Base-by-base conservation (phyloP, 2,888 invertebrate genomes). In the Phyto melanocephala region DNA sequence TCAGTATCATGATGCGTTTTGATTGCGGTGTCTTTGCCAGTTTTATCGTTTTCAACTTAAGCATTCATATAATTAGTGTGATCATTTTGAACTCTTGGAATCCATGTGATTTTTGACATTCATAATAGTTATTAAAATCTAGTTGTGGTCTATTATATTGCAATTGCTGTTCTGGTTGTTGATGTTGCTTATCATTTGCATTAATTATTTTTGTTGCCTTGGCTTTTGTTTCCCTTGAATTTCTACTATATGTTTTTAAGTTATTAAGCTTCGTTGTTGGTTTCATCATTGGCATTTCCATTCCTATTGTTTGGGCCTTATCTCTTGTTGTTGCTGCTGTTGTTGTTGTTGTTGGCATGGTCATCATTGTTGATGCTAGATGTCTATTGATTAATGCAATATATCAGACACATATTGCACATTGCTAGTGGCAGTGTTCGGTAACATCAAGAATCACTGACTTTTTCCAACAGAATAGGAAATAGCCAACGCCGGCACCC, bases 401-500 rank as follows among this genome's bases (percentile, higher is more conserved):
- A 80, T 74, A 74, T 75, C 70, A 50, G 24, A 78, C 62, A 82
- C 79, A 84, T 54, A 83, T 78, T 70, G 72, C 83, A 74, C 86
- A 86, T 85, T 87, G 90, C 94, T 93, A 97, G 93, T 98, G 98
- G 92, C 98, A 98, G 91, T 98, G 98, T 93, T 98, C 98, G 74
- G 98, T 98, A 80, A 97, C 96, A 90, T 98, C 98, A 2, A 98
- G 97, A 67, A 97, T 95, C 13, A 97, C 95, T 0, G 97, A 96
- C 91, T 98, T 97, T 88, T 96, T 96, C 98, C 98, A 98, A 74
- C 98, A 98, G 89, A 98, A 98, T 50, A 98, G 92, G 92, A 98
- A 98, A 92, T 98, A 98, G 22, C 98, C 98, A 11, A 95, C 93
- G 1, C 96, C 97, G 1, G 97, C 96, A 50, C 98, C 98, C 10